Evolutionary conservation across 2,888 invertebrate species (phyloP), one percentile per base, ranked within the genome.

Genomic region (Herminia tarsipennalis): DNA sequence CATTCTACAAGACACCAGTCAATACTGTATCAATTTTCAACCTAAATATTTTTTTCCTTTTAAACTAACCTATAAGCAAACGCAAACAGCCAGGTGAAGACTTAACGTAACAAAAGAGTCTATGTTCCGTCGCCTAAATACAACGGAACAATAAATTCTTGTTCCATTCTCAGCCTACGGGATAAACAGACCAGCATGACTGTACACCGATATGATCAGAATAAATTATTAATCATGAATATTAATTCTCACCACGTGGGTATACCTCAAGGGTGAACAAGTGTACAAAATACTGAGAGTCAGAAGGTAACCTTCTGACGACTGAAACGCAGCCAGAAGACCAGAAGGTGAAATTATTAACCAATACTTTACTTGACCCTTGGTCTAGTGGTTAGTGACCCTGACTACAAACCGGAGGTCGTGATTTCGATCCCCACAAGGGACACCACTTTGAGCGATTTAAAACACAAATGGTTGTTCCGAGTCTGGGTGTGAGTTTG

Each of bases 231-330:
- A 56, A 57, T 45, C 52, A 69, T 78, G 68, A 77, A 74, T 80
- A 78, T 77, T 70, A 68, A 77, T 68, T 76, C 66, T 49, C 56
- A 64, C 55, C 73, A 77, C 76, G 74, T 77, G 76, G 75, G 71
- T 39, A 61, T 50, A 57, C 13, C 29, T 32, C 42, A 35, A 35
- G 18, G 18, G 21, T 45, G 48, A 45, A 25, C 21, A 45, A 41
- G 17, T 21, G 37, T 35, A 22, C n/a, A 5, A n/a, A 9, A n/a
- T 18, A 10, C 22, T 14, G 8, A n/a, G n/a, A n/a, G n/a, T n/a
- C n/a, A n/a, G n/a, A n/a, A n/a, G n/a, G n/a, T n/a, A n/a, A n/a
- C n/a, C n/a, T n/a, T n/a, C n/a, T n/a, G n/a, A n/a, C n/a, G n/a
- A n/a, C n/a, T n/a, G n/a, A n/a, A n/a, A n/a, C n/a, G n/a, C n/a